Evolutionary conservation across 1,140 invertebrate species (phyloP), one percentile per base, ranked within the genome.

Genomic region (Galendromus occidentalis): DNA sequence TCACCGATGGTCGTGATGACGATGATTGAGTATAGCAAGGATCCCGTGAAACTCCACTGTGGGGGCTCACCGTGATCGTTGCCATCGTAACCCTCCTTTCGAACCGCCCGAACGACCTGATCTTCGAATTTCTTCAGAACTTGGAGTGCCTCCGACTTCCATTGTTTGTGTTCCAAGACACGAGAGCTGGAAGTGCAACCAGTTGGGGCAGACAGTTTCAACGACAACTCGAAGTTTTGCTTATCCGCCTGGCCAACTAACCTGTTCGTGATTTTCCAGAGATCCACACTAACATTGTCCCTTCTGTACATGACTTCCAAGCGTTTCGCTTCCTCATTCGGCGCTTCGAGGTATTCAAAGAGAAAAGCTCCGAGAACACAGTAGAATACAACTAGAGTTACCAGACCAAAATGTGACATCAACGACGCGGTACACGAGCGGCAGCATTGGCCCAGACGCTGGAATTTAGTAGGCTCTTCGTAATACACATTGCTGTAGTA

Each of bases 291-390:
- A 17, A 71, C 20, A 17, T 59, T 22, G 28, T 67, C 44, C 25
- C 71, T 65, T 12, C 68, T 65, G 30, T 64, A 44, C 5, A 65
- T 39, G 45, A 73, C 67, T 2, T 66, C 41, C 18, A 45, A 39
- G 2, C 71, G 42, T 44, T 70, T 71, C 9, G 44, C 47, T 30
- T 64, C 39, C 44, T 71, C 71, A 45, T 70, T 51, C 29, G 44
- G 51, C 22, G 67, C 68, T 47, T 74, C 72, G 1, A 73, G 84
- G 45, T 82, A 79, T 72, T 84, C 87, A 75, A 98, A 98, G 39
- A 88, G 84, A 42, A 94, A 85, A 0, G 93, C 93, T 0, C 94
- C 94, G 17, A 96, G 81, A 55, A 98, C 85, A 1, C 93, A 89
- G 74, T 98, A 98, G 55, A 88, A 84, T 0, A 98, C 89, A 14